A percentile compares a stretch with the other conserved stretches of the same genome.
Evolutionary conservation across 2,888 invertebrate species (phyloP).

Genomic region (Sabatieria punctata): DNA sequence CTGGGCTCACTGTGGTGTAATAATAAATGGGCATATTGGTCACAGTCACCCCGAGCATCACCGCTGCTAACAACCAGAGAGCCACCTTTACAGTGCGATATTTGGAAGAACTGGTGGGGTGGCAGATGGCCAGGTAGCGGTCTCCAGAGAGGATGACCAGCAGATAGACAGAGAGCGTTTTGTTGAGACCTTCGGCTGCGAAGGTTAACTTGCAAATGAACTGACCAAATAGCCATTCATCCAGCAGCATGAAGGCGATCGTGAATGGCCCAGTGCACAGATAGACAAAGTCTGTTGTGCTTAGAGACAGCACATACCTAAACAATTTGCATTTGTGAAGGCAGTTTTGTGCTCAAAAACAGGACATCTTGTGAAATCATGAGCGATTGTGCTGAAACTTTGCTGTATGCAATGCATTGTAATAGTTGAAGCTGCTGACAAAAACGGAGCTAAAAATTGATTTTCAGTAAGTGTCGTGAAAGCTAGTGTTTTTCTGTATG

Average conservation of each 20-base stretch:
- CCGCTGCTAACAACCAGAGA: background rate
- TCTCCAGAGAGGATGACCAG: slow-evolving; percentile 10
- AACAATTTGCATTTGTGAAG: too few species aligned
- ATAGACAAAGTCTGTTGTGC: slow-evolving; percentile 4
- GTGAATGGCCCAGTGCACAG: background rate
- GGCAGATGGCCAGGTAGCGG: slow-evolving; percentile 10
- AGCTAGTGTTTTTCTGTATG: too few species aligned
- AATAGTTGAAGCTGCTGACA: too few species aligned
- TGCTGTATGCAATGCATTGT: too few species aligned
- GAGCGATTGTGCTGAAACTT: too few species aligned
- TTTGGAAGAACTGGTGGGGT: slow-evolving; percentile 5
- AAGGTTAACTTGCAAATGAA: slow-evolving; percentile 5
- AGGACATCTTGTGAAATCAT: too few species aligned
- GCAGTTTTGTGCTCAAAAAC: too few species aligned
- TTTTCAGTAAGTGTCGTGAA: too few species aligned
- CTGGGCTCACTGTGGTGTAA: slow-evolving; percentile 1
- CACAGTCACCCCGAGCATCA: background rate
- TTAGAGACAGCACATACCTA: slow-evolving; percentile 8
- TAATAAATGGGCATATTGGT: slow-evolving; percentile 7
- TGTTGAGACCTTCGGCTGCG: slow-evolving; percentile 8
- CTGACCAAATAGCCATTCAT: slow-evolving; percentile 5
- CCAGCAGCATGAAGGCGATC: background rate
- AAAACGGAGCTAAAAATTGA: too few species aligned
- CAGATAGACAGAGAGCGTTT: slow-evolving; percentile 9
- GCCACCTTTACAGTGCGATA: slow-evolving; percentile 3